A percentile compares a stretch with the other conserved stretches of the same genome.
phyloP scores from a whole-genome alignment of 2,888 invertebrate species.

The Polietes domitor region DNA sequence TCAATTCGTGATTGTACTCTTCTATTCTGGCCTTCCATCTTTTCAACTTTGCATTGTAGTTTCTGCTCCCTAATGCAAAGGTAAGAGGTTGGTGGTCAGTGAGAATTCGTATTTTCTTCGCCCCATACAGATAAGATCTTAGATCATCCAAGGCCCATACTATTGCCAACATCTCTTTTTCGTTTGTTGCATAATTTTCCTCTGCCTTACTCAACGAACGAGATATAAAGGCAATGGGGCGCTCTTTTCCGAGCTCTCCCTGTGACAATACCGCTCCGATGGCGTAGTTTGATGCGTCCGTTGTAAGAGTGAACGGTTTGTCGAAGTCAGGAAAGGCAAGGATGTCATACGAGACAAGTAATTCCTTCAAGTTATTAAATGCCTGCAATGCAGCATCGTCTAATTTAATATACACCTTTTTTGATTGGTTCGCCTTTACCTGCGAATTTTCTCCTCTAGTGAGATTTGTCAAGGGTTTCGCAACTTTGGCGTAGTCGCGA shows the following conservation, averaged over 20 bases:
- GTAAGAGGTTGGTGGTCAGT: constrained; percentile 52
- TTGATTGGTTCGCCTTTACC: constrained; percentile 46
- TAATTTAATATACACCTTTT: constrained; percentile 36
- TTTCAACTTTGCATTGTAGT: constrained; percentile 44
- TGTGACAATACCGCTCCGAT: constrained; percentile 59
- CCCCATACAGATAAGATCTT: constrained; percentile 17
- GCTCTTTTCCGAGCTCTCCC: constrained; percentile 41
- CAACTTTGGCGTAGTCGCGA: constrained; percentile 44
- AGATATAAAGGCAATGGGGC: constrained; percentile 41
- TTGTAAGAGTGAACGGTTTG: constrained; percentile 60
- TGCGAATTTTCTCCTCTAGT: constrained; percentile 49
- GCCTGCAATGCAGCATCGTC: constrained; percentile 34
- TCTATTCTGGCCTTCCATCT: constrained; percentile 49
- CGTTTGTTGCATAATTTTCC: constrained; percentile 42
- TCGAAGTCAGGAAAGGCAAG: constrained; percentile 62
- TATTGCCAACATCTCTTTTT: constrained; percentile 58
- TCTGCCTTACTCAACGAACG: constrained; percentile 47
- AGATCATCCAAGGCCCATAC: constrained; percentile 30
- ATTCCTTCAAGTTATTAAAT: constrained; percentile 47
- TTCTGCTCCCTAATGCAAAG: constrained; percentile 36
- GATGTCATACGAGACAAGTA: constrained; percentile 53
- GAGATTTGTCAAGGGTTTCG: constrained; percentile 42
- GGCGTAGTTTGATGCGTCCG: constrained; percentile 63
- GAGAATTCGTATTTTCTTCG: constrained; percentile 9
- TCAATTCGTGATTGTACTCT: constrained; percentile 46